Conservation (phyloP, 2,888 invertebrate species). For the Mantis religiosa region DNA sequence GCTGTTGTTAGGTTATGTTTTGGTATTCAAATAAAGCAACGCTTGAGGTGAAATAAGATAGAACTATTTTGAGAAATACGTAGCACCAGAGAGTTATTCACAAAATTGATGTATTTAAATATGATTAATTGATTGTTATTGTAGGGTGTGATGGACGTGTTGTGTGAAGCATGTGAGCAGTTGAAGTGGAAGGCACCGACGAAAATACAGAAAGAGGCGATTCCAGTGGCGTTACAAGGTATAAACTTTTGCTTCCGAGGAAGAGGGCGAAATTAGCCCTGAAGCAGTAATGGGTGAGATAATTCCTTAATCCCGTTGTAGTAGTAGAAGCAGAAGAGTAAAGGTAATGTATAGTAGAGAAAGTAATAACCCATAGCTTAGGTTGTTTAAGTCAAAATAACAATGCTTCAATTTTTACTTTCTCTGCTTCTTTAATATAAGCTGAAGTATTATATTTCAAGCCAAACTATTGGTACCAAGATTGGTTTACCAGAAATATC, state of each 20-base stretch:
- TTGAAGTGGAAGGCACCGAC: conserved; percentile 93
- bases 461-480: too few relatives aligned
- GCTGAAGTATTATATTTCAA: too few relatives aligned
- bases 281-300: too few relatives aligned
- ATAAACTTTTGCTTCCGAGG: conserved; percentile 36
- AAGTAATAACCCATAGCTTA: too few relatives aligned
- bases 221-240: conserved; percentile 87
- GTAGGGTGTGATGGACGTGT: conserved; percentile 83
- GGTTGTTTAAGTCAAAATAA: too few relatives aligned
- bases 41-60: not conserved
- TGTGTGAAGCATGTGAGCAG: conserved; percentile 87
- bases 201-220: conserved; percentile 90
- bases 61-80: not conserved
- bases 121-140: conserved; percentile 32
- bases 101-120: not conserved
- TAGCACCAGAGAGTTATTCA: not conserved
- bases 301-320: too few relatives aligned
- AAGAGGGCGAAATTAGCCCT: too few relatives aligned
- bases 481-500: too few relatives aligned
- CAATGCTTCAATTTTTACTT: too few relatives aligned
- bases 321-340: not conserved
- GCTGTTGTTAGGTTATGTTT: not conserved
- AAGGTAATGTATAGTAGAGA: too few relatives aligned
- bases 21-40: not conserved
- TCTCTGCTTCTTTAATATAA: too few relatives aligned